A percentile compares a stretch with the other conserved stretches of the same genome.
Evolutionary conservation across 2,113 vertebrate genomes (phyloP).

Genomic region (Poeciliopsis turrubarensis): DNA sequence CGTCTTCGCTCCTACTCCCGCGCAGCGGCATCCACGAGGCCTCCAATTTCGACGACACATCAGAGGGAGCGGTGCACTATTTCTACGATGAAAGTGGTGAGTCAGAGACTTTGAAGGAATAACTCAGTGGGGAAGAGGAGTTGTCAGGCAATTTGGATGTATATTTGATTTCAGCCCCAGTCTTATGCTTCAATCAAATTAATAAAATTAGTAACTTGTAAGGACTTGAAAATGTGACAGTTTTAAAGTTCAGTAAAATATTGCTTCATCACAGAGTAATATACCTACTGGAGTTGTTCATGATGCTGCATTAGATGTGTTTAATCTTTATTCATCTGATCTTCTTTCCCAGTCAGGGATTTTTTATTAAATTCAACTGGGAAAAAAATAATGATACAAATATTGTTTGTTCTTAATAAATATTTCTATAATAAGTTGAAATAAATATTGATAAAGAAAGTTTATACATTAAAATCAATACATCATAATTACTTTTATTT

Average conservation of each 20-base stretch:
- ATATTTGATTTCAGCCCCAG: neutral
- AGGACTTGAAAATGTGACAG: neutral
- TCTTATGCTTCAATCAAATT: neutral
- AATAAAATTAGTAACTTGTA: neutral
- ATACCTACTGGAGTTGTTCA: too few species aligned
- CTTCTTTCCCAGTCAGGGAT: too few species aligned
- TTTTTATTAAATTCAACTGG: too few species aligned
- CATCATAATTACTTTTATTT: neutral
- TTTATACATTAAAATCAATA: neutral
- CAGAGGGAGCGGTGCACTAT: slow-evolving; percentile 90
- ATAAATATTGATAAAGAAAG: neutral
- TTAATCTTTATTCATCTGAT: too few species aligned
- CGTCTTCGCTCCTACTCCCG: slow-evolving; percentile 86
- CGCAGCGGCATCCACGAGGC: slow-evolving; percentile 89
- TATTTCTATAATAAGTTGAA: too few species aligned
- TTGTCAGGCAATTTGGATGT: neutral
- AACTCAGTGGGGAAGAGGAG: neutral
- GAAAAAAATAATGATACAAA: too few species aligned
- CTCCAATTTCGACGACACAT: slow-evolving; percentile 90
- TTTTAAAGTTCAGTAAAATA: too few species aligned
- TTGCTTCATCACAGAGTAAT: too few species aligned
- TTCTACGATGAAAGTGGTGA: slow-evolving; percentile 91
- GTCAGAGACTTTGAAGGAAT: slow-evolving; percentile 13
- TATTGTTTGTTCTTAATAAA: too few species aligned
- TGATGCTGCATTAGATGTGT: too few species aligned